phyloP scores from a whole-genome alignment of 2,888 invertebrate genomes.

The Leptopilina syphax region DNA sequence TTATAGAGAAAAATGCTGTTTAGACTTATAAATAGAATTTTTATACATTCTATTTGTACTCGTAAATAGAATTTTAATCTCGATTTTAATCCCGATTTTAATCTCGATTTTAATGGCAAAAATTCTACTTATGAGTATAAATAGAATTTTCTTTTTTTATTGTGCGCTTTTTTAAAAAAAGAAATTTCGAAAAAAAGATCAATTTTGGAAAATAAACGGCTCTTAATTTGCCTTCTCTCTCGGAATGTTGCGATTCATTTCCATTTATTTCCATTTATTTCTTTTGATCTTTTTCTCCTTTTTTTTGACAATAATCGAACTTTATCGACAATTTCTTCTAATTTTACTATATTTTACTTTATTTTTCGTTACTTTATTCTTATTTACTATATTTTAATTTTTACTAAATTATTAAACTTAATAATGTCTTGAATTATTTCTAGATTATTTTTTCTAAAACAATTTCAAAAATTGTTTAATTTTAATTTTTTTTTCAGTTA shows the following conservation, averaged over 20 bases:
- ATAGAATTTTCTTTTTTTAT: no score
- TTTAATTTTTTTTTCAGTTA: not conserved
- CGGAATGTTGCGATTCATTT: conserved; percentile 27
- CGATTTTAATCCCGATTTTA: not conserved
- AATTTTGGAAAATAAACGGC: conserved; percentile 18
- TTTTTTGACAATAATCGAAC: not conserved
- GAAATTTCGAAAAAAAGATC: not conserved
- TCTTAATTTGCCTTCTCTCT: not conserved
- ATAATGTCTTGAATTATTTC: no score
- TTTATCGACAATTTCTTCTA: no score
- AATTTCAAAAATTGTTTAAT: no score
- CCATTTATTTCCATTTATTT: not conserved
- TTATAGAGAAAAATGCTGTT: not conserved
- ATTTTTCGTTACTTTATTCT: no score
- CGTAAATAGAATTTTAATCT: not conserved
- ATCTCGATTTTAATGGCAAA: no score
- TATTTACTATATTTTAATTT: no score
- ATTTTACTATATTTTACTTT: no score
- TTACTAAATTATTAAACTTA: no score
- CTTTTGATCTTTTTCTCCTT: not conserved
- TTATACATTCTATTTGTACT: not conserved
- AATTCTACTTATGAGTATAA: no score
- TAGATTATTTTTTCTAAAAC: no score
- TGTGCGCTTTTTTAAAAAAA: not conserved
- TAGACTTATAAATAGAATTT: conserved; percentile 13